Percentiles rank a stretch among this genome's conserved stretches.
phyloP scores from a whole-genome alignment of 2,113 vertebrate species.

The Coryphaenoides rupestris region DNA sequence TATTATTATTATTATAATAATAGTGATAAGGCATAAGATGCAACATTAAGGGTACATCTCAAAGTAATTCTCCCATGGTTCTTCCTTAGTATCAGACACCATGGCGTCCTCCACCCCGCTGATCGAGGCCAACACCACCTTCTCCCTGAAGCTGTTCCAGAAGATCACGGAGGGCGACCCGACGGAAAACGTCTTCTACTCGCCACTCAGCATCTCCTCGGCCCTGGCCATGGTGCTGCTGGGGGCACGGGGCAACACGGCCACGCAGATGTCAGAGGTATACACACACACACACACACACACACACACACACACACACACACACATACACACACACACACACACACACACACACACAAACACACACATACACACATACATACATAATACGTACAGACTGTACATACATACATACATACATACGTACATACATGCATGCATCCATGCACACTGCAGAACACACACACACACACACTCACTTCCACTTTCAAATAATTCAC shows the following conservation, averaged over 20 bases:
- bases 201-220: slow-evolving; percentile 80
- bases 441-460: slow-evolving; percentile 2
- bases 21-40: too few relatives aligned
- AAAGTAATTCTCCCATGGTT: too few relatives aligned
- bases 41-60: too few relatives aligned
- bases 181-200: slow-evolving; percentile 75
- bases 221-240: slow-evolving; percentile 81
- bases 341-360: not conserved
- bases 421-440: not conserved
- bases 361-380: slow-evolving; percentile 1
- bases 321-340: slow-evolving; percentile 31
- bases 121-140: slow-evolving; percentile 73
- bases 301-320: slow-evolving; percentile 39
- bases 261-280: slow-evolving; percentile 82
- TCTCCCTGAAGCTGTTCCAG: slow-evolving; percentile 78
- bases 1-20: too few relatives aligned
- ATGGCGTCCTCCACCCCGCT: slow-evolving; percentile 47
- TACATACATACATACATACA: not conserved
- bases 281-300: slow-evolving; percentile 31
- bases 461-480: too few relatives aligned
- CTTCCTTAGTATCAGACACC: slow-evolving; percentile 21
- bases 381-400: too few relatives aligned
- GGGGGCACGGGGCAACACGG: slow-evolving; percentile 79
- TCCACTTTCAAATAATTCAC: slow-evolving; percentile 62
- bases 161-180: slow-evolving; percentile 63